A percentile compares a stretch with the other conserved stretches of the same genome.
Evolutionary conservation across 2,113 vertebrate genomes (phyloP).

Genomic region (Pongo abelii): DNA sequence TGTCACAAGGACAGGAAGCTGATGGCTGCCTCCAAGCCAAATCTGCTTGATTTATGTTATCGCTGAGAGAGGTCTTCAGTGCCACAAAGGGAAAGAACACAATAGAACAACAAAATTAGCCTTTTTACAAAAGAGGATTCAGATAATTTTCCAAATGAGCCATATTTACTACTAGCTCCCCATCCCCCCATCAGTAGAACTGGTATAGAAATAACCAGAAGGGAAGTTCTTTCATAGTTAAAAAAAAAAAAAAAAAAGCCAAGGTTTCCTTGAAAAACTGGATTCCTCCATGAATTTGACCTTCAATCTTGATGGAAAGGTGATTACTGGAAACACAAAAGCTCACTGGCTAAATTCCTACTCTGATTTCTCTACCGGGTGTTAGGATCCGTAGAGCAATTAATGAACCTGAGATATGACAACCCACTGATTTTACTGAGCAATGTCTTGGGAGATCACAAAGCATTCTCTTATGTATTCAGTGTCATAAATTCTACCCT

Average conservation of each 20-base stretch:
- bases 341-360: neutral
- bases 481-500: constrained; percentile 35
- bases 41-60: constrained; percentile 53
- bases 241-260: neutral
- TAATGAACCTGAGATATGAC: constrained; percentile 30
- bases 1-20: constrained; percentile 52
- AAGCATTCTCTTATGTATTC: constrained; percentile 1
- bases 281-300: constrained; percentile 21
- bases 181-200: neutral
- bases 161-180: neutral
- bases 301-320: constrained; percentile 15
- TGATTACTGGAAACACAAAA: neutral
- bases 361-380: neutral
- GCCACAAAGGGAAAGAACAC: neutral
- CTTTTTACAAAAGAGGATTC: neutral
- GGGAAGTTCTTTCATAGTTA: neutral
- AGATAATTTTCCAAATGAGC: neutral
- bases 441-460: constrained; percentile 21
- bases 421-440: neutral
- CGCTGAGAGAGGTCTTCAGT: neutral
- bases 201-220: neutral
- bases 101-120: neutral
- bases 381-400: neutral
- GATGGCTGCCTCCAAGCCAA: constrained; percentile 43
- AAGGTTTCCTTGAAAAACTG: neutral